Conservation (phyloP, 2,113 vertebrate species). For the Gulo gulo region DNA sequence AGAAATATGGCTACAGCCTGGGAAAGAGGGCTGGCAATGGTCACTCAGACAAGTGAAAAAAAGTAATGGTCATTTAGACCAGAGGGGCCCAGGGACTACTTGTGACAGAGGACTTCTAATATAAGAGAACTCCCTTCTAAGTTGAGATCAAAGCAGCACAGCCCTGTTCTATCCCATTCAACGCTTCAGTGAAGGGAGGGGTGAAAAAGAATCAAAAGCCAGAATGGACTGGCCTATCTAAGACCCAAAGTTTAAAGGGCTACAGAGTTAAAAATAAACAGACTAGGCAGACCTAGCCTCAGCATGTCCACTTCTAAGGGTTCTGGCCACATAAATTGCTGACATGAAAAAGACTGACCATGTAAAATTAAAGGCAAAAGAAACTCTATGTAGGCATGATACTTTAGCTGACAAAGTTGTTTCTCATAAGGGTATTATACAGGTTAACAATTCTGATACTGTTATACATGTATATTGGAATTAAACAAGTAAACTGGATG, state of each 20-base stretch:
- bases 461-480: neutral
- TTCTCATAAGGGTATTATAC: neutral
- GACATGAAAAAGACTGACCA: neutral
- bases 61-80: neutral
- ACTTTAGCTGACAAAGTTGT: neutral
- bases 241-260: neutral
- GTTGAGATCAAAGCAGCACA: neutral
- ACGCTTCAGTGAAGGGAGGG: neutral
- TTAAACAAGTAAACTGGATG: neutral
- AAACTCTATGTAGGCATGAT: neutral
- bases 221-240: neutral
- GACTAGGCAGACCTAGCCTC: neutral
- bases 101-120: neutral
- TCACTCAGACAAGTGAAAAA: neutral
- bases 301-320: neutral
- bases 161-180: neutral
- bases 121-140: neutral
- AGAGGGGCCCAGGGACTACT: neutral
- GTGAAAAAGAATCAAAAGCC: neutral
- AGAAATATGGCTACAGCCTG: neutral
- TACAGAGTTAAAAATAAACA: neutral
- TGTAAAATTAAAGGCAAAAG: conserved; percentile 1
- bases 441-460: neutral
- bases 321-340: neutral
- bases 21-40: neutral